phyloP scores from a whole-genome alignment of 2,797 vertebrate species.

The Vireo griseus region DNA sequence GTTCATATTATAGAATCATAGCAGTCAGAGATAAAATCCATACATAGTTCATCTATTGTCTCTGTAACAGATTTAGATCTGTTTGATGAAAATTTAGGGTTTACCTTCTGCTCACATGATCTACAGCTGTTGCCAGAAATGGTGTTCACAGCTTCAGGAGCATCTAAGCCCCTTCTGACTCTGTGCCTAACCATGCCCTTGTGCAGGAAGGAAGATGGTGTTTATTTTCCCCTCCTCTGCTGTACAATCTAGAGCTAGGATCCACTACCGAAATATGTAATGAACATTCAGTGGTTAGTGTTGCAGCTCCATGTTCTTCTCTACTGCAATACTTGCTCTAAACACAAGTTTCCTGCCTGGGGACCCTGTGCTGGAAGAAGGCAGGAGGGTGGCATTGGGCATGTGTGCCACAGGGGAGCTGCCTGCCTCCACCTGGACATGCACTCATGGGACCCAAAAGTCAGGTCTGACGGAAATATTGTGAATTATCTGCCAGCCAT shows the following conservation, averaged over 20 bases:
- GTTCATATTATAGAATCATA: neutral
- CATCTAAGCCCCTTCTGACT: neutral
- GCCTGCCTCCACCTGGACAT: neutral
- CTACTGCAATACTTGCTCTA: neutral
- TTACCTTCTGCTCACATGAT: neutral
- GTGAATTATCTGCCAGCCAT: neutral
- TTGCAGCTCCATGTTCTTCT: neutral
- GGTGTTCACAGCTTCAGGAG: neutral
- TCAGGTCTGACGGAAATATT: neutral
- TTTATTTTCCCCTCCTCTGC: neutral
- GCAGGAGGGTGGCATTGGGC: rapidly evolving
- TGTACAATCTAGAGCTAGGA: neutral
- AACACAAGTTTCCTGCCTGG: neutral
- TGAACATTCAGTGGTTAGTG: rapidly evolving
- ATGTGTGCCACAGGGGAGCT: neutral
- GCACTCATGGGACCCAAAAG: neutral
- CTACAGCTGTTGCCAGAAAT: neutral
- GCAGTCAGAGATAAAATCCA: neutral
- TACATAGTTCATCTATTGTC: neutral
- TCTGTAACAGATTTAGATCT: neutral
- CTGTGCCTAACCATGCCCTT: neutral
- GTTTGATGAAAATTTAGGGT: neutral
- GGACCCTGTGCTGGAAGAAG: neutral
- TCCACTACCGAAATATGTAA: neutral
- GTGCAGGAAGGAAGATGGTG: neutral